Percentiles rank a stretch among this genome's conserved stretches.
Evolutionary conservation across 2,888 invertebrate genomes (phyloP).

Genomic region (Oxyscelio sp.): DNA sequence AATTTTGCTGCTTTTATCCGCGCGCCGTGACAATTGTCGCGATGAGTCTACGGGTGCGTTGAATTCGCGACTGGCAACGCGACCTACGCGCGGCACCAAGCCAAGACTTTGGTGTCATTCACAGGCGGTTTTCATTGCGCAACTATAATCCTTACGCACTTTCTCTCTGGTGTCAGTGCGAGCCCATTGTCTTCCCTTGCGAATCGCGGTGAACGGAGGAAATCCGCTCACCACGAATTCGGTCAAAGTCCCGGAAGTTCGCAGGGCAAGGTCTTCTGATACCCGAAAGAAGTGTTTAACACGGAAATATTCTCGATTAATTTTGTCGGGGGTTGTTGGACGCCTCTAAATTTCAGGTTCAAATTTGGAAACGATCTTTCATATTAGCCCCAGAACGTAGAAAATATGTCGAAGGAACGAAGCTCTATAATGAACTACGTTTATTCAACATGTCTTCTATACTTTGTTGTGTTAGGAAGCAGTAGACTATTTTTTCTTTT

Average conservation of each 20-base stretch:
- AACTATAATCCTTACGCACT: conserved; percentile 85
- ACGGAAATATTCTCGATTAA: too few relatives aligned
- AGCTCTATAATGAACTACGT: too few relatives aligned
- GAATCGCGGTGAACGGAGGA: conserved; percentile 58
- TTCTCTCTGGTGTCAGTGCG: conserved; percentile 82
- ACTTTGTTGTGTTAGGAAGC: too few relatives aligned
- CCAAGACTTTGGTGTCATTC: conserved; percentile 84
- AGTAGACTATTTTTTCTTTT: too few relatives aligned
- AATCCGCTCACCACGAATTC: conserved; percentile 62
- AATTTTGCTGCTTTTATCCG: conserved; percentile 18
- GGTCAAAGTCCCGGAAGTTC: conserved; percentile 66
- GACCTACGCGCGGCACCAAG: conserved; percentile 71
- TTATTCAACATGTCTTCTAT: too few relatives aligned
- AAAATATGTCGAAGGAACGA: too few relatives aligned
- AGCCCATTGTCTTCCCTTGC: conserved; percentile 69
- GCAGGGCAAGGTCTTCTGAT: conserved; percentile 48
- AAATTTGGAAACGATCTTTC: too few relatives aligned
- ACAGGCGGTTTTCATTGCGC: conserved; percentile 85
- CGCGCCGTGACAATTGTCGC: conserved; percentile 65
- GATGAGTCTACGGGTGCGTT: conserved; percentile 79
- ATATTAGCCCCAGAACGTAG: too few relatives aligned
- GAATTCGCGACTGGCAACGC: conserved; percentile 80
- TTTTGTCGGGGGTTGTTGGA: too few relatives aligned
- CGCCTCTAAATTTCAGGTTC: too few relatives aligned
- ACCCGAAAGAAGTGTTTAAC: not conserved